phyloP scores from a whole-genome alignment of 2,888 invertebrate genomes.

The Phyllotreta cruciferae region DNA sequence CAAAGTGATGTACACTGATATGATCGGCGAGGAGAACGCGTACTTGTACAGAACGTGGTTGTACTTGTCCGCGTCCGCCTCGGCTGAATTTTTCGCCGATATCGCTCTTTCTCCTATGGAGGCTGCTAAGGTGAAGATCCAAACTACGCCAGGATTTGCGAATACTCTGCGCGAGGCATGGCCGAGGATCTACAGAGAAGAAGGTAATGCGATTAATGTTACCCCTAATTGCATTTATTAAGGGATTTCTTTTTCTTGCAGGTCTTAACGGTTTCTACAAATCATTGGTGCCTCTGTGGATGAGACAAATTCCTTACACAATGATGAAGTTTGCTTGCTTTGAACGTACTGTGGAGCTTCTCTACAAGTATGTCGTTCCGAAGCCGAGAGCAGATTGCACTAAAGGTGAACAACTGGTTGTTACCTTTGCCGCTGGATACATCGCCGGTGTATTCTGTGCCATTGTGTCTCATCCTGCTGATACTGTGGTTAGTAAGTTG shows the following conservation, averaged over 20 bases:
- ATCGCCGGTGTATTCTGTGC: conserved; percentile 99
- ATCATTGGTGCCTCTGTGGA: conserved; percentile 90
- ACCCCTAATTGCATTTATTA: not conserved
- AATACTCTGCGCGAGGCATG: conserved; percentile 86
- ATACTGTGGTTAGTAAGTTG: conserved; percentile 95
- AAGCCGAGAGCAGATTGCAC: conserved; percentile 91
- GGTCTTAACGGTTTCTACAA: conserved; percentile 91
- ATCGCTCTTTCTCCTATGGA: conserved; percentile 97
- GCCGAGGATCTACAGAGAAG: conserved; percentile 87
- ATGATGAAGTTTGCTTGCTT: conserved; percentile 99
- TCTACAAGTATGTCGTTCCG: conserved; percentile 90
- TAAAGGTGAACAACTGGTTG: conserved; percentile 92
- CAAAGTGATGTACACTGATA: conserved; percentile 71
- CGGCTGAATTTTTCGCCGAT: conserved; percentile 98
- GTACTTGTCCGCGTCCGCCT: conserved; percentile 93
- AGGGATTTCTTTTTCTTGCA: conserved; percentile 19
- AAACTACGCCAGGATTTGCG: conserved; percentile 94
- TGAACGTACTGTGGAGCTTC: conserved; percentile 92
- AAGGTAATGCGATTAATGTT: conserved; percentile 62
- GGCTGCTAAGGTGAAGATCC: conserved; percentile 92
- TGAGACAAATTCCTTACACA: conserved; percentile 98
- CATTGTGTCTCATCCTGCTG: conserved; percentile 97
- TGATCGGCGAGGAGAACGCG: conserved; percentile 91
- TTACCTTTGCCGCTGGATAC: conserved; percentile 94
- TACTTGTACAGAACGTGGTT: conserved; percentile 83